Conservation (phyloP, 2,113 vertebrate species). For the Vidua chalybeata region DNA sequence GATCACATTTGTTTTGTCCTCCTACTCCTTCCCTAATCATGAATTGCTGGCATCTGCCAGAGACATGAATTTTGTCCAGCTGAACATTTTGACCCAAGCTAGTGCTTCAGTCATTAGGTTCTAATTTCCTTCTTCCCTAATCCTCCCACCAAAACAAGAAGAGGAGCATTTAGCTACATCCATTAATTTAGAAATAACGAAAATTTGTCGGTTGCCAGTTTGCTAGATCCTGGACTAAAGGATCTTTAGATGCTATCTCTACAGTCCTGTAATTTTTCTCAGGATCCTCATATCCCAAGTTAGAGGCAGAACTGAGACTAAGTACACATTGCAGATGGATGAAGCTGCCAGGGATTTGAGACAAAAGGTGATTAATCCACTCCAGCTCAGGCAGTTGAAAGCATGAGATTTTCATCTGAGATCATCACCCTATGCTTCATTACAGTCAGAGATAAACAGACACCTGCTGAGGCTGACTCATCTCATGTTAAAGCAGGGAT, state of each 20-base stretch:
- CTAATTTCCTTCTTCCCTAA: background rate
- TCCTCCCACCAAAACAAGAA: background rate
- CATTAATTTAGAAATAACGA: background rate
- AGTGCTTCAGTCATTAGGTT: background rate
- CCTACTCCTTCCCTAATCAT: background rate
- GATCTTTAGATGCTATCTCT: background rate
- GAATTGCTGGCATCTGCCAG: background rate
- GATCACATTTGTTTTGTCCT: background rate
- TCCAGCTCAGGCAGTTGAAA: conserved; percentile 4
- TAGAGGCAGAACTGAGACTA: background rate
- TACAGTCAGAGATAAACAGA: conserved; percentile 31
- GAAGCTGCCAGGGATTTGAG: background rate
- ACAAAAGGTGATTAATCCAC: background rate
- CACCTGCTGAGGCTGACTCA: conserved; percentile 57
- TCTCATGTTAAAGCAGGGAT: background rate
- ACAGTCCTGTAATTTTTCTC: background rate
- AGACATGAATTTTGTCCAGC: background rate
- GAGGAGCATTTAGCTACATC: background rate
- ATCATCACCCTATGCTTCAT: conserved; percentile 30
- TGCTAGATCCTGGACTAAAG: background rate
- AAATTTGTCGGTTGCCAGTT: background rate
- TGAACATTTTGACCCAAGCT: background rate
- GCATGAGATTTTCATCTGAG: conserved; percentile 4
- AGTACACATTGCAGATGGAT: background rate
- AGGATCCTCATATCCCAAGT: background rate